phyloP scores from a whole-genome alignment of 2,888 invertebrate genomes.

The Metellina segmentata region DNA sequence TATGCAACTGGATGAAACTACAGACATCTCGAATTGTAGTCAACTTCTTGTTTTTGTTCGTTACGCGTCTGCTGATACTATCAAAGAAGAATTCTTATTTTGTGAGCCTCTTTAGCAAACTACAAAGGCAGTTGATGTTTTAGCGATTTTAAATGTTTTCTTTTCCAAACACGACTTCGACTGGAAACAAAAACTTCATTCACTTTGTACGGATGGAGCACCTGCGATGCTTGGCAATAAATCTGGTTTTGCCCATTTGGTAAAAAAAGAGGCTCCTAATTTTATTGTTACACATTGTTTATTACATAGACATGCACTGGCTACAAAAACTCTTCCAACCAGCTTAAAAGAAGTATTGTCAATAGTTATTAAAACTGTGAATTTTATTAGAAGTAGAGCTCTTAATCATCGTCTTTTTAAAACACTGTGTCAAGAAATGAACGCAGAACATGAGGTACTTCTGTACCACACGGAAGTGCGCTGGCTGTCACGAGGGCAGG shows the following conservation, averaged over 20 bases:
- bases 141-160: conserved; percentile 66
- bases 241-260: no score
- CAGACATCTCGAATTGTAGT: conserved; percentile 79
- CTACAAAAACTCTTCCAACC: conserved; percentile 34
- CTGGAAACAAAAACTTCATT: no score
- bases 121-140: conserved; percentile 67
- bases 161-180: no score
- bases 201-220: no score
- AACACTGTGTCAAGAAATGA: conserved; percentile 58
- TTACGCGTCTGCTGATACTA: conserved; percentile 64
- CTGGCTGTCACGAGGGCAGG: conserved; percentile 59
- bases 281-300: no score
- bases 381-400: conserved; percentile 66
- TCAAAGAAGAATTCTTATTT: conserved; percentile 73
- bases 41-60: conserved; percentile 68
- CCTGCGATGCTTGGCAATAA: no score
- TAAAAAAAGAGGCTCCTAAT: no score
- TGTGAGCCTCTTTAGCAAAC: conserved; percentile 69
- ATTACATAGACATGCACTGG: no score
- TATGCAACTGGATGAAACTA: conserved; percentile 81
- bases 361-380: conserved; percentile 59
- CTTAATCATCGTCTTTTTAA: conserved; percentile 65
- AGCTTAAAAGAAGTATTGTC: conserved; percentile 57
- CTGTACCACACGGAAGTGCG: conserved; percentile 57
- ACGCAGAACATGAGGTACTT: conserved; percentile 60